Base-by-base conservation (phyloP, 2,797 vertebrate genomes). In the Danio jaintianensis region DNA sequence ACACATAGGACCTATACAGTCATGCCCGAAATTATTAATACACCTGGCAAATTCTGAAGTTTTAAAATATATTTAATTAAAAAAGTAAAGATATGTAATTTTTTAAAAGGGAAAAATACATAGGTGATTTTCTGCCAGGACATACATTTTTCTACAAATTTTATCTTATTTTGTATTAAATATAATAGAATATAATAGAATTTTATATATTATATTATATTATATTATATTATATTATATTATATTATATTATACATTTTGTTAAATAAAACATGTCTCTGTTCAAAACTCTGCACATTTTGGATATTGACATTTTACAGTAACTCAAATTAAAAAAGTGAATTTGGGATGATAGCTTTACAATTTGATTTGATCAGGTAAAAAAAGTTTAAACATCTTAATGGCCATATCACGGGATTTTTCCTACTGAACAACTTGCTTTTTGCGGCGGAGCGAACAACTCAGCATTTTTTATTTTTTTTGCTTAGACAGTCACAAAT, bases 331-430 rank as follows among this genome's bases (percentile, higher is more conserved):
- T 29, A 47, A 38, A 80, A 38, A 80, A 62, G 47, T 68, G 40
- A 0, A 78, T 69, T 48, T 38, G 40, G 59, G 40, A 36, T 69
- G 40, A 82, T 66, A 58, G 56, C 16, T 45, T 85, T 88, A 88
- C 84, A 88, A 89, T 92, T 90, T 91, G 90, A 90, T 91, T 90
- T 29, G 29, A 29, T 29, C 29, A 29, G 29, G n/a, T n/a, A n/a
- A 29, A 90, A 90, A 92, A 88, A 89, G 88, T 91, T 93, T 92
- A 89, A 88, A 90, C 90, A 84, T 87, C 88, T 89, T 86, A 85
- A 82, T 75, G 88, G 90, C 88, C 84, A 87, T 83, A 82, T 91
- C 92, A 93, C 91, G 86, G 79, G 87, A 89, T 94, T 93, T 92
- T 75, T 88, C 89, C 86, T 84, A 90, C 89, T 89, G 88, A 88